A percentile compares a stretch with the other conserved stretches of the same genome.
phyloP scores from a whole-genome alignment of 2,113 vertebrate genomes.

The Epinephelus lanceolatus region DNA sequence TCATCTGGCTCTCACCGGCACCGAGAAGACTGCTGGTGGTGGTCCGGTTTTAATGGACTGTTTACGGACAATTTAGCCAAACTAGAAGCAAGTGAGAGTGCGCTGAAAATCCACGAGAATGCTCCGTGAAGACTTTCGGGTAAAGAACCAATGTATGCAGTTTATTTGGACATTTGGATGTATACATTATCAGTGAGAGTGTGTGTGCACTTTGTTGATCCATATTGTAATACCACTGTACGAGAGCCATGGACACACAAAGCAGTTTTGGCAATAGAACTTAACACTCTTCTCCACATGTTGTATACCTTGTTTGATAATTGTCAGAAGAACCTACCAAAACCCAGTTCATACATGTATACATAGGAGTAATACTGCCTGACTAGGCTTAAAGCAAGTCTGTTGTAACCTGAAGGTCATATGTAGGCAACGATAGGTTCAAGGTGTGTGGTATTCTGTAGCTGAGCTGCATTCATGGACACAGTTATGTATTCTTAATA shows the following conservation, averaged over 20 bases:
- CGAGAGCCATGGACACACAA: constrained; percentile 54
- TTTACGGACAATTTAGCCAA: constrained; percentile 69
- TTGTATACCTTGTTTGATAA: constrained; percentile 60
- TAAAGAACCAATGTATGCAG: constrained; percentile 65
- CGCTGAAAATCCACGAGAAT: constrained; percentile 28
- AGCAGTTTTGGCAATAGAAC: constrained; percentile 60
- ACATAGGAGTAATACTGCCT: constrained; percentile 48
- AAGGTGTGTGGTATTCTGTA: constrained; percentile 67
- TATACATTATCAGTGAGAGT: constrained; percentile 64
- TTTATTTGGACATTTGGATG: constrained; percentile 78
- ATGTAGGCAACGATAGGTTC: constrained; percentile 63
- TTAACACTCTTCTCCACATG: constrained; percentile 60
- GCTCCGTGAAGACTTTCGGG: constrained; percentile 38
- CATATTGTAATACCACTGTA: constrained; percentile 64
- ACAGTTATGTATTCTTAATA: constrained; percentile 71
- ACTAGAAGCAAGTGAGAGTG: constrained; percentile 42
- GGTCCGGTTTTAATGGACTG: constrained; percentile 61
- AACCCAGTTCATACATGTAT: constrained; percentile 52
- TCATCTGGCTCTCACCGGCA: constrained; percentile 57
- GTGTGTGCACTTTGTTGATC: constrained; percentile 68
- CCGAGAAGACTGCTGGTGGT: constrained; percentile 36
- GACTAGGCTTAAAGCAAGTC: constrained; percentile 46
- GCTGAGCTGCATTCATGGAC: constrained; percentile 73
- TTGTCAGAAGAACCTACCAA: constrained; percentile 50
- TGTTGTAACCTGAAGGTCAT: constrained; percentile 53